Percentiles rank a stretch among this genome's conserved stretches.
Conservation (phyloP, 2,797 vertebrate species). For the Epinephelus awoara region DNA sequence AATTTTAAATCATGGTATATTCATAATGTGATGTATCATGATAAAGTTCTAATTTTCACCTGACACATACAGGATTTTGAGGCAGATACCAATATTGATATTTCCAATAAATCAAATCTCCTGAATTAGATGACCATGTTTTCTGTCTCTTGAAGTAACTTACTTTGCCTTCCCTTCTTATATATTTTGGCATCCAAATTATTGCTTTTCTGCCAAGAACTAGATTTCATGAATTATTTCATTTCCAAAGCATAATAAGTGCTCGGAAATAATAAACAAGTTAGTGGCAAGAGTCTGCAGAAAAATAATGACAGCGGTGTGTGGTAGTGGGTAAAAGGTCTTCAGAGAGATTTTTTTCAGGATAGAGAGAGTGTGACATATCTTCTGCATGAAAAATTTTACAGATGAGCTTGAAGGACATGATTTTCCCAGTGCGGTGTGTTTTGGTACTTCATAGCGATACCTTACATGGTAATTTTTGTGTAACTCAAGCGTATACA, state of each 20-base stretch:
- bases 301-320: background rate
- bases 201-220: conserved; percentile 13
- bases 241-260: conserved; percentile 25
- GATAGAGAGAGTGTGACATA: background rate
- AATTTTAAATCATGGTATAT: background rate
- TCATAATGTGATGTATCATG: background rate
- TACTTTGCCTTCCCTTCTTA: background rate
- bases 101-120: too few species aligned
- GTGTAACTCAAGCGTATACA: background rate
- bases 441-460: background rate
- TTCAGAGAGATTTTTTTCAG: background rate
- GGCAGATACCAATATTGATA: background rate
- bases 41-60: background rate
- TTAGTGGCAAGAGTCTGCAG: background rate
- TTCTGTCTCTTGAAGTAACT: background rate
- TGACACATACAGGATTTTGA: background rate
- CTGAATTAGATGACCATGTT: background rate
- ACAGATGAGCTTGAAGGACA: background rate
- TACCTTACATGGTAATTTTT: background rate
- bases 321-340: too few species aligned
- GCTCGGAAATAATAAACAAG: conserved; percentile 37
- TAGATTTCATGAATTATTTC: conserved; percentile 26
- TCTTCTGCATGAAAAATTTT: background rate
- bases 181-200: conserved; percentile 13
- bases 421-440: background rate